phyloP scores from a whole-genome alignment of 1,140 invertebrate genomes.

The Pachypsylla venusta region DNA sequence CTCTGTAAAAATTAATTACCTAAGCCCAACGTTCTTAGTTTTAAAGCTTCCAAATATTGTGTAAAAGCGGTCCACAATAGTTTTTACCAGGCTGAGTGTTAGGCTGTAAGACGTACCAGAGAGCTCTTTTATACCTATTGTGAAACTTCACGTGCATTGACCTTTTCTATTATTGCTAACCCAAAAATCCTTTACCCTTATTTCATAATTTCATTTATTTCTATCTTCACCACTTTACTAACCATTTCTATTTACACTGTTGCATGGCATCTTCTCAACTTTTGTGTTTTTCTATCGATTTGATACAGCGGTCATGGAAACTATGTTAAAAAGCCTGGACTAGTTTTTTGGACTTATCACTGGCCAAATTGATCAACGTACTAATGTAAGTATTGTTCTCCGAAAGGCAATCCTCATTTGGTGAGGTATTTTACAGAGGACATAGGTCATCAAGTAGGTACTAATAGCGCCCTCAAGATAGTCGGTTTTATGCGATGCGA shows the following conservation, averaged over 20 bases:
- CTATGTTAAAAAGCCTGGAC: neutral
- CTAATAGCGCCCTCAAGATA: neutral
- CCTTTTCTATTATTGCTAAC: neutral
- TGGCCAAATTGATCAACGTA: neutral
- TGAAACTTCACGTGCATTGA: neutral
- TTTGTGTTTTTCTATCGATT: conserved; percentile 1
- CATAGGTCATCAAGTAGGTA: neutral
- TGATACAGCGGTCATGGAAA: neutral
- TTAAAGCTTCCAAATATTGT: too few species aligned
- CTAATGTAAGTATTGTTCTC: neutral
- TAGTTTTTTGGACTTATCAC: neutral
- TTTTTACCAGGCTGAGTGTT: too few species aligned
- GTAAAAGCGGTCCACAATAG: too few species aligned
- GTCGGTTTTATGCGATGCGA: too few species aligned
- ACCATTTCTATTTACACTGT: neutral
- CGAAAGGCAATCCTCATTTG: neutral
- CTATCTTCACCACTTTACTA: neutral
- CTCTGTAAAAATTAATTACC: too few species aligned
- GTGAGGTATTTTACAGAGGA: neutral
- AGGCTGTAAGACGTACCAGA: too few species aligned
- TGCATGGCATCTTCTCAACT: neutral
- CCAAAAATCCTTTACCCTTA: neutral
- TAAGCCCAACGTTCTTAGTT: too few species aligned
- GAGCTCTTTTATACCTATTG: too few species aligned
- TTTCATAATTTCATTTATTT: neutral